phyloP scores from a whole-genome alignment of 1,140 invertebrate genomes.

The Diachasmimorpha longicaudata region DNA sequence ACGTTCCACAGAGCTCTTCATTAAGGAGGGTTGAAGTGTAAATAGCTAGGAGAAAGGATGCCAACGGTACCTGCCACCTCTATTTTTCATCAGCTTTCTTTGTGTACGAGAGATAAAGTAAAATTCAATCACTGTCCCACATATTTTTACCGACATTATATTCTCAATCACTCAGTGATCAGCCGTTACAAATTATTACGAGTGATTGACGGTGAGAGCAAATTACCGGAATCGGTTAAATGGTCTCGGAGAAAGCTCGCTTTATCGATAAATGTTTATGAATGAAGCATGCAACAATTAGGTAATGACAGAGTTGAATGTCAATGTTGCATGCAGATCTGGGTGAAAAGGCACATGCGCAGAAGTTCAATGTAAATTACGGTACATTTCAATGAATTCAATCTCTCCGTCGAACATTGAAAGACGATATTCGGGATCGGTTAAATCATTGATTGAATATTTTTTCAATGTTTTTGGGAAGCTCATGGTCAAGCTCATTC shows the following conservation, averaged over 20 bases:
- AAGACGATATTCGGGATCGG: not conserved
- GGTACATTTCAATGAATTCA: too few species aligned
- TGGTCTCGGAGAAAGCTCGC: not conserved
- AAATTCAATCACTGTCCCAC: not conserved
- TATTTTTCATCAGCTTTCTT: not conserved
- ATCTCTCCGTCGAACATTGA: too few species aligned
- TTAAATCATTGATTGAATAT: not conserved
- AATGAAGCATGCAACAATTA: too few species aligned
- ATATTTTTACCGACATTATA: not conserved
- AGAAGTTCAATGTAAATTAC: too few species aligned
- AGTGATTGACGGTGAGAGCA: not conserved
- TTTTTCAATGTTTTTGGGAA: not conserved
- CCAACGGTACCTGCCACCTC: not conserved
- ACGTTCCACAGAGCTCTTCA: too few species aligned
- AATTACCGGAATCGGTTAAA: not conserved
- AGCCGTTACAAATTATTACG: not conserved
- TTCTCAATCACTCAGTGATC: not conserved
- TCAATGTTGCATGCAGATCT: too few species aligned
- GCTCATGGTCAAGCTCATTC: too few species aligned
- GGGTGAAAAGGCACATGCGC: too few species aligned
- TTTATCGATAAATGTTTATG: too few species aligned
- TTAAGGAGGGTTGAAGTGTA: not conserved
- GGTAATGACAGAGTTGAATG: too few species aligned
- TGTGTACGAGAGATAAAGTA: not conserved
- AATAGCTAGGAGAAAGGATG: not conserved